Percentiles rank a stretch among this genome's conserved stretches.
Evolutionary conservation across 2,888 invertebrate species (phyloP).

Genomic region (Ophonus ardosiacus): DNA sequence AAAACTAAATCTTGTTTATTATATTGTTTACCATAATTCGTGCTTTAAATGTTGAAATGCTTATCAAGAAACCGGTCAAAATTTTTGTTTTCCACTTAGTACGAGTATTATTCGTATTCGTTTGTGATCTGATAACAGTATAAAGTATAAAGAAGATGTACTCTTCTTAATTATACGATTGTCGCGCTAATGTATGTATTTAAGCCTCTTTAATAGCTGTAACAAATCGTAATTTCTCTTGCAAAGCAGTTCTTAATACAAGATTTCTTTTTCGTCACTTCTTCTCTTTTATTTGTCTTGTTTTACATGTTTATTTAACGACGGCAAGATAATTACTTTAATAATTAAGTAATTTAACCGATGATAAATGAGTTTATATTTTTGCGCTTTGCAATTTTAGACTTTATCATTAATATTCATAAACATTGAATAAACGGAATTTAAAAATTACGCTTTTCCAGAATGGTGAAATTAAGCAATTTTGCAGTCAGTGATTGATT

Average conservation of each 20-base stretch:
- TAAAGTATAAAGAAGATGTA: slow-evolving; percentile 16
- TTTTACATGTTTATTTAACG: slow-evolving; percentile 42
- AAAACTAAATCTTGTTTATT: too few species aligned
- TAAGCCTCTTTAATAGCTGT: slow-evolving; percentile 9
- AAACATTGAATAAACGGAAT: not conserved
- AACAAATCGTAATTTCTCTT: slow-evolving; percentile 20
- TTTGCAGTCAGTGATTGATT: not conserved
- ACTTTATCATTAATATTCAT: slow-evolving; percentile 18
- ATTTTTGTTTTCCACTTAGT: too few species aligned
- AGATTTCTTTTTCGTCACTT: slow-evolving; percentile 35
- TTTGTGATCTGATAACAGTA: not conserved
- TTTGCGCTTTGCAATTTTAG: slow-evolving; percentile 3
- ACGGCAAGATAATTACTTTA: slow-evolving; percentile 36
- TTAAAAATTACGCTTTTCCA: not conserved
- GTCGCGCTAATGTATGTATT: slow-evolving; percentile 29
- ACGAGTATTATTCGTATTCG: not conserved
- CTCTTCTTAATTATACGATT: slow-evolving; percentile 17
- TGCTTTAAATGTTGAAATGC: too few species aligned
- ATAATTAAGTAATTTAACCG: slow-evolving; percentile 35
- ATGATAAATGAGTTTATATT: slow-evolving; percentile 23
- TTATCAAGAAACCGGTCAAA: too few species aligned
- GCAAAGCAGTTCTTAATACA: slow-evolving; percentile 1
- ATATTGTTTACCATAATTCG: too few species aligned
- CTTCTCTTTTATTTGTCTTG: slow-evolving; percentile 17
- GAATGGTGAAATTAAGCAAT: not conserved